Evolutionary conservation across 2,797 vertebrate species (phyloP), one percentile per base, ranked within the genome.

Genomic region (Rhodeus uyekii): DNA sequence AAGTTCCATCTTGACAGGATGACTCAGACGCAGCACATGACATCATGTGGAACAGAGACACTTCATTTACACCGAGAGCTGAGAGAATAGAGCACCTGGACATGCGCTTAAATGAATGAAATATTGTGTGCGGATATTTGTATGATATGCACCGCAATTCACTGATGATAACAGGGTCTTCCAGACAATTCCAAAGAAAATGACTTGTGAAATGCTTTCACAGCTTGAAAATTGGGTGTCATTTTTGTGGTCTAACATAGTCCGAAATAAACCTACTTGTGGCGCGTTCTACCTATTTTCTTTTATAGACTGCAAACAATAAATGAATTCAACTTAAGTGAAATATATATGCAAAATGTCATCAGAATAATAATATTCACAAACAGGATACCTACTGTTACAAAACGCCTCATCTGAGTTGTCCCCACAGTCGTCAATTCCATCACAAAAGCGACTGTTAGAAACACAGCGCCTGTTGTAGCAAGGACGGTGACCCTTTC

Each of bases 381-480:
- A 58, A 29, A 48, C 48, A 38, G 69, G 48, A 10, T 85, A 94
- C 91, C 96, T 93, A 99, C 98, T 97, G 95, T 95, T 96, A 87
- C 98, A 99, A 88, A 96, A 95, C 5, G 95, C 88, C 91, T 99
- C 98, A 89, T 99, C 98, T 1, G 98, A 97, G 90, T 95, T 96
- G 90, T 99, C 98, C 73, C 96, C 97, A 68, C 98, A 99, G 90
- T 99, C 96, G 48, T 99, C 94, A 67, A 90, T 87, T 29, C 97
- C 96, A 60, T 99, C 96, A 67, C 98, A 99, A 78, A 98, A 93
- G 86, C 92, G 96, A 80, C 90, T 87, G 75, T 95, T 96, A 69
- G 95, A 93, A 86, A 99, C 87, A 50, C 98, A 99, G 22, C 96
- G 96, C 1, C 93, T 96, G 89, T 98, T 98, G 88, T 95, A 95